phyloP scores from a whole-genome alignment of 2,113 vertebrate species.

The Crotalus helleri region DNA sequence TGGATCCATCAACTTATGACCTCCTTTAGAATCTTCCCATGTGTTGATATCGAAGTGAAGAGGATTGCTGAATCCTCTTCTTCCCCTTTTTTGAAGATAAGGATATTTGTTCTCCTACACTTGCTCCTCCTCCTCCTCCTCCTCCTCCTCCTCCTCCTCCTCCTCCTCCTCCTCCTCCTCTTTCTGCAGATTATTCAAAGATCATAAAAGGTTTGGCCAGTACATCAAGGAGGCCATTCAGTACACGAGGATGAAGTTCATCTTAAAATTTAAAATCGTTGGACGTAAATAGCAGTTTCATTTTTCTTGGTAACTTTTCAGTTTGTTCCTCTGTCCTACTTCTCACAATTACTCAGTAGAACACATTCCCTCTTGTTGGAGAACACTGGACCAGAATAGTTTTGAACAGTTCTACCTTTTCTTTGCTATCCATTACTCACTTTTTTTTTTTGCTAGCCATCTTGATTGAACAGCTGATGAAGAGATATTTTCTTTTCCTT shows the following conservation, averaged over 20 bases:
- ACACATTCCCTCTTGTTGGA: background rate
- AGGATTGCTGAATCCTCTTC: background rate
- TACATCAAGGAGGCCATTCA: background rate
- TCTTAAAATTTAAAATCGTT: background rate
- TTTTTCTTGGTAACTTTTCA: background rate
- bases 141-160: too few species aligned
- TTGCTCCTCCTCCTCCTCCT: background rate
- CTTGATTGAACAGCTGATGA: background rate
- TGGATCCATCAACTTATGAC: background rate
- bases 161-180: too few species aligned
- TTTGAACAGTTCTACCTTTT: background rate
- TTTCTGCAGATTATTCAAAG: background rate
- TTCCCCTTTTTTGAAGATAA: background rate
- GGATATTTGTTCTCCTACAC: background rate
- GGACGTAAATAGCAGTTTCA: background rate
- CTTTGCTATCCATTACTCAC: background rate
- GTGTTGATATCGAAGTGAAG: background rate
- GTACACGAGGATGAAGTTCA: background rate
- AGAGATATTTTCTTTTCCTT: background rate
- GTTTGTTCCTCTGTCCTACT: background rate
- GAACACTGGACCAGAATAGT: background rate
- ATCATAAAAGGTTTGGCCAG: background rate
- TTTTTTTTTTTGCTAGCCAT: background rate
- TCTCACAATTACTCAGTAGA: background rate
- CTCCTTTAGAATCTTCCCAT: background rate